Conservation (phyloP, 1,140 invertebrate genomes). For the Dreissena rostriformis region DNA sequence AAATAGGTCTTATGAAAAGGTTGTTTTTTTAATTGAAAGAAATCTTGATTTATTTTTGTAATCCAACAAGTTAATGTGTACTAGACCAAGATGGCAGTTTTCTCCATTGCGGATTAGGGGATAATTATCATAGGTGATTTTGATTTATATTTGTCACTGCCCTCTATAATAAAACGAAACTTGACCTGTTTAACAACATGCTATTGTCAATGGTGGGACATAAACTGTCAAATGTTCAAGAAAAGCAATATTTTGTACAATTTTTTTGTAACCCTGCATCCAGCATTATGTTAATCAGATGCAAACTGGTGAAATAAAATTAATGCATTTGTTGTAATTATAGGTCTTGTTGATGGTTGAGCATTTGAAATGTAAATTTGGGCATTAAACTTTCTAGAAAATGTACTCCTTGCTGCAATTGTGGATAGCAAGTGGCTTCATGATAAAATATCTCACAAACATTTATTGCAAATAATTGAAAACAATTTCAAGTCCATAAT, state of each 20-base stretch:
- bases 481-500: too few species aligned
- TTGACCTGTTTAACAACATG: slow-evolving; percentile 33
- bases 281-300: slow-evolving; percentile 49
- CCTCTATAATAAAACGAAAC: slow-evolving; percentile 52
- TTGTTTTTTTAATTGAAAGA: too few species aligned
- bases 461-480: too few species aligned
- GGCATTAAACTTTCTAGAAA: not conserved
- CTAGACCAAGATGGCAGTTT: too few species aligned
- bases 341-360: not conserved
- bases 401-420: too few species aligned
- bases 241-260: slow-evolving; percentile 44
- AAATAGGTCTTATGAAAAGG: too few species aligned
- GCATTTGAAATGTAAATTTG: not conserved
- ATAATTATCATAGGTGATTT: slow-evolving; percentile 27
- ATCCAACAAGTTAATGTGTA: too few species aligned
- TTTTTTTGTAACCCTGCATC: slow-evolving; percentile 43
- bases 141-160: slow-evolving; percentile 46
- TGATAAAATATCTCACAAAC: too few species aligned
- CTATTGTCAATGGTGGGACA: slow-evolving; percentile 37
- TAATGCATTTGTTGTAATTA: slow-evolving; percentile 23
- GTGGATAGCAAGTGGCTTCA: too few species aligned
- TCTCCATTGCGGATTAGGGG: slow-evolving; percentile 3
- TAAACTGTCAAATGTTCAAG: slow-evolving; percentile 34
- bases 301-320: slow-evolving; percentile 29
- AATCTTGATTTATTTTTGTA: too few species aligned